phyloP scores from a whole-genome alignment of 2,797 vertebrate species.

The Onychomys torridus region DNA sequence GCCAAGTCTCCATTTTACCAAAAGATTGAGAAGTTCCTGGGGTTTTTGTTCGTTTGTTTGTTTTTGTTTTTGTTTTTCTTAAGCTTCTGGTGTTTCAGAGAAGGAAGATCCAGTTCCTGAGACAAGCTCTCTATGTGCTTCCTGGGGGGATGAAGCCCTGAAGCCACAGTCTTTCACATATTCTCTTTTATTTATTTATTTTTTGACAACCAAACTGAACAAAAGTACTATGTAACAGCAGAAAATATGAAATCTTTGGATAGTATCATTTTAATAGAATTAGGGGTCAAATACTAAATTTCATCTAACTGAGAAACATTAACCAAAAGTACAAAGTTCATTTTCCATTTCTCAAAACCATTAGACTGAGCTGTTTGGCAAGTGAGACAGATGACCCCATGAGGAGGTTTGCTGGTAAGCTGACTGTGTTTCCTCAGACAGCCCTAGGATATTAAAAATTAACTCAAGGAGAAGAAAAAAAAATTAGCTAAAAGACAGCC shows the following conservation, averaged over 20 bases:
- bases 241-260: conserved; percentile 41
- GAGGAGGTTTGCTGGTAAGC: conserved; percentile 69
- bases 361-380: conserved; percentile 64
- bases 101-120: conserved; percentile 13
- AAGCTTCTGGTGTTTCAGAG: conserved; percentile 32
- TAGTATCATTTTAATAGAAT: conserved; percentile 62
- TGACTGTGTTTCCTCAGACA: conserved; percentile 75
- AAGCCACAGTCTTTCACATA: not conserved
- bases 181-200: conserved; percentile 17
- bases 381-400: conserved; percentile 72
- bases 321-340: conserved; percentile 62
- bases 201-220: conserved; percentile 32
- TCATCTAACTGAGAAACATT: conserved; percentile 67
- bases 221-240: conserved; percentile 50
- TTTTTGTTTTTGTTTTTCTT: not conserved
- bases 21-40: not conserved
- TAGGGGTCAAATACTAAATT: conserved; percentile 66
- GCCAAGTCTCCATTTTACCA: conserved; percentile 35
- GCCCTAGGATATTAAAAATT: conserved; percentile 82
- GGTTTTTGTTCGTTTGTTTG: not conserved
- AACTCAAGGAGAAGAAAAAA: conserved; percentile 78
- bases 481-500: conserved; percentile 37
- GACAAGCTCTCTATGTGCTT: not conserved
- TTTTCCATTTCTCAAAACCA: conserved; percentile 73
- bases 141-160: not conserved